Evolutionary conservation across 1,140 invertebrate genomes (phyloP), one percentile per base, ranked within the genome.

Genomic region (Pseudobourletiella spinata): DNA sequence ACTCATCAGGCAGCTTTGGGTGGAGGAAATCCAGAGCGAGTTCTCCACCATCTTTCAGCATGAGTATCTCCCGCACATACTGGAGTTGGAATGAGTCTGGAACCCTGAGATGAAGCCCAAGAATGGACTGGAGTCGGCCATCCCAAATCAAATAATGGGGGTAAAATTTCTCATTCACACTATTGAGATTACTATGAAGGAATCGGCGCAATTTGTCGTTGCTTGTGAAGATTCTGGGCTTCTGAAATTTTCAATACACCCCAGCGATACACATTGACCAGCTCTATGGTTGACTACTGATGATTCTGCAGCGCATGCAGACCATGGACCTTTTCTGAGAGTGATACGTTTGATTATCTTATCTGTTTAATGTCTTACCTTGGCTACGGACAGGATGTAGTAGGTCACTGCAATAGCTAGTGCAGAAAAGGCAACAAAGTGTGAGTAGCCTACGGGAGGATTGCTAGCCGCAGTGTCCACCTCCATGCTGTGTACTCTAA

Each of bases 21-120:
- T 48, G 15, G 16, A 63, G 16, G 4, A 89, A 92, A 76, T 94
- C 89, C 46, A 94, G 75, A 3, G 85, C 86, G 24, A 92, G 82
- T 76, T 89, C 81, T 3, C 89, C 90, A n/a, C 88, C 89, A 77
- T 93, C 90, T 48, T 82, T 79, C 44, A 91, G 74, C 18, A 26
- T 51, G 14, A 51, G 14, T 3, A 51, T n/a, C 22, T 51, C 48
- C 6, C 48, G 20, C 2, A 14, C 28, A 22, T 51, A 51, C 4
- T 22, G 48, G 3, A 51, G 22, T 8, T 6, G 8, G n/a, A 6
- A n/a, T 24, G 48, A 51, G 24, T 51, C 48, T 3, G 48, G 48
- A 3, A 51, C 14, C 28, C 48, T 14, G 4, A 51, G 48, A 51
- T 25, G 25, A 3, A 51, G n/a, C 6, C 48, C 48, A 26, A 51